Evolutionary conservation across 2,113 vertebrate genomes (phyloP), one percentile per base, ranked within the genome.

Genomic region (Recurvirostra avosetta): DNA sequence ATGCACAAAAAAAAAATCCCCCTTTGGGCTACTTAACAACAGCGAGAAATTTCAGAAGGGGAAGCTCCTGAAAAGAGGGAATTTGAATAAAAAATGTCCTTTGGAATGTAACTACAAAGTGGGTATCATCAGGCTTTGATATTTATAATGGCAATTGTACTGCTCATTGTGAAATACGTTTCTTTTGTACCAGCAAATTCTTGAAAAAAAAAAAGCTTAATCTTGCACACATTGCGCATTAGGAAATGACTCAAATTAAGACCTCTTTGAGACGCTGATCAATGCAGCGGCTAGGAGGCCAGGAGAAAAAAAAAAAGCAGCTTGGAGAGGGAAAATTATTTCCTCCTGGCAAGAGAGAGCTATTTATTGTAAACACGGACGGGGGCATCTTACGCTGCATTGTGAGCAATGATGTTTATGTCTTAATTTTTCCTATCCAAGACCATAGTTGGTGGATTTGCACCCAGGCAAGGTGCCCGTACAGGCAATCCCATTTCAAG

Each of bases 1-100:
- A 50, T 58, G 70, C n/a, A 18, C 32, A 55, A 14, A 62, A 34
- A 40, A 10, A 81, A 49, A 83, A 70, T 58, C 27, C 67, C 53
- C 74, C 82, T 95, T 94, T 95, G 71, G 92, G 82, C 85, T 94
- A 50, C 67, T 94, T 38, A 73, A 90, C 36, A 84, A 62, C 85
- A 92, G 66, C 0, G 7, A 90, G 75, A 86, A 80, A 92, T 59
- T 95, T 86, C 82, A 74, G 86, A 87, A 74, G 63, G 6, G 32
- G 53, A 66, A 96, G 92, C 84, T 94, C 71, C 77, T 73, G 74
- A 90, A 88, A 95, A 91, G 74, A 82, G 58, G 41, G 73, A 90
- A 75, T 91, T 90, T 82, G 58, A 94, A 90, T 88, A n/a, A 93
- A 67, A 92, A 86, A 9, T 17, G 14, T 82, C 56, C 61, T 92